Evolutionary conservation across 2,113 vertebrate genomes (phyloP).

Genomic region (Desmodus rotundus): DNA sequence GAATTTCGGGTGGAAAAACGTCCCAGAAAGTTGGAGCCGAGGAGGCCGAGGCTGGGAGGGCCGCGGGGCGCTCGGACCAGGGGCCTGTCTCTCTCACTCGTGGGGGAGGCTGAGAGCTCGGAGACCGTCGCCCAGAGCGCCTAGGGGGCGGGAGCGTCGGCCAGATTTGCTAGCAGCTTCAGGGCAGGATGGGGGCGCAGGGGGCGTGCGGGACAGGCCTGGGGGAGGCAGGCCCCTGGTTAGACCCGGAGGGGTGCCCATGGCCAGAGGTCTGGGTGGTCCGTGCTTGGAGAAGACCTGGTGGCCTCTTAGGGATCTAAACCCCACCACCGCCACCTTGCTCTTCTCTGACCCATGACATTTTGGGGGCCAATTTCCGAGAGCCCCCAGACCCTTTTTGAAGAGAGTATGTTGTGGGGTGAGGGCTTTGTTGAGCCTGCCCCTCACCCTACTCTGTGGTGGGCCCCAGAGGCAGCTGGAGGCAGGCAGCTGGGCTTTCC

Average conservation of each 20-base stretch:
- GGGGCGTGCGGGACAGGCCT: neutral
- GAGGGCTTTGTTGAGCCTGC: neutral
- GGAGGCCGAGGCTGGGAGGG: slow-evolving; percentile 4
- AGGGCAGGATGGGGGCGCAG: neutral
- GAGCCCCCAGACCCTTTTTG: neutral
- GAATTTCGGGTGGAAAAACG: slow-evolving; percentile 69
- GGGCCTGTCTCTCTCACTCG: neutral
- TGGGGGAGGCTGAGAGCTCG: neutral
- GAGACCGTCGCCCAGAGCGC: neutral
- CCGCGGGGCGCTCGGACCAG: neutral
- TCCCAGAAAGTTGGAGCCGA: slow-evolving; percentile 61
- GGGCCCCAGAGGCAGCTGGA: neutral
- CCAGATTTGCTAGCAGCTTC: neutral
- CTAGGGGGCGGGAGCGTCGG: neutral
- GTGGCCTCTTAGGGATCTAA: neutral
- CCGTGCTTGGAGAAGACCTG: neutral
- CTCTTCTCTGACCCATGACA: neutral
- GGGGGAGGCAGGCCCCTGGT: neutral
- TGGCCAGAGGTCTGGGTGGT: neutral
- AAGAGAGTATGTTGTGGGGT: slow-evolving; percentile 36
- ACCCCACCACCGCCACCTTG: neutral
- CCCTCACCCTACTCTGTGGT: neutral
- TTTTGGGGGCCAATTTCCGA: neutral
- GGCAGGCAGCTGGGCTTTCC: slow-evolving; percentile 39
- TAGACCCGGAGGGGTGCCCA: neutral